These are phyloP conservation scores for Aselliscus stoliczkanus DNA, from an alignment of 2,797 vertebrate genomes.

Conservation along the genomic window DNA sequence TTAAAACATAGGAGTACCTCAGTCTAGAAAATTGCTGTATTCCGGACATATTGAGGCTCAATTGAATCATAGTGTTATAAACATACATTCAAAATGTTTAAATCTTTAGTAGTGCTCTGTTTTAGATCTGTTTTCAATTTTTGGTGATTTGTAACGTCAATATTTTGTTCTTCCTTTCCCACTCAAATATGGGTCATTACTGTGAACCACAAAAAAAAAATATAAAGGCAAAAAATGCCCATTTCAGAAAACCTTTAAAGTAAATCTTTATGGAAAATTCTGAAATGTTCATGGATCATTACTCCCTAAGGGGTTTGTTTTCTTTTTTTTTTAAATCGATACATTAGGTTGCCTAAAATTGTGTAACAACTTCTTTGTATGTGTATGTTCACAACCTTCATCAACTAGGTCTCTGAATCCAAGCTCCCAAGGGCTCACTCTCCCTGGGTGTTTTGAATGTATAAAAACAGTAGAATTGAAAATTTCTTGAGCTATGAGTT, in stretches of 20 bases:
- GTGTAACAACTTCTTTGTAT: neutral
- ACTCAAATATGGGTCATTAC: neutral
- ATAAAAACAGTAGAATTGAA: neutral
- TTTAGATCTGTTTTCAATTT: neutral
- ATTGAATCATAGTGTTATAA: neutral
- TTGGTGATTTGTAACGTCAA: neutral
- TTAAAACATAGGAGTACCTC: neutral
- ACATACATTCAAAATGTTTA: neutral
- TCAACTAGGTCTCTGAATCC: neutral
- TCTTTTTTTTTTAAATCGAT: neutral
- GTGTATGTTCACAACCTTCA: neutral
- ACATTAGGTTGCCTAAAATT: neutral
- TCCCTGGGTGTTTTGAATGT: neutral
- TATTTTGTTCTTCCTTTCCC: neutral
- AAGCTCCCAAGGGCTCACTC: neutral
- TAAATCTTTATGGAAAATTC: neutral
- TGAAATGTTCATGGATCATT: neutral
- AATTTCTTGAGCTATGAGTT: neutral
- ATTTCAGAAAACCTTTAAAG: neutral
- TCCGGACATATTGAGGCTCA: neutral
- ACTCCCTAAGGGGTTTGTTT: neutral
- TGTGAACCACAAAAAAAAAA: neutral
- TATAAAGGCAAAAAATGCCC: neutral
- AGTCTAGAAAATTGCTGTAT: neutral
- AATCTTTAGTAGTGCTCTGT: neutral